phyloP scores from a whole-genome alignment of 2,113 vertebrate species.

The Baryphthengus martii region DNA sequence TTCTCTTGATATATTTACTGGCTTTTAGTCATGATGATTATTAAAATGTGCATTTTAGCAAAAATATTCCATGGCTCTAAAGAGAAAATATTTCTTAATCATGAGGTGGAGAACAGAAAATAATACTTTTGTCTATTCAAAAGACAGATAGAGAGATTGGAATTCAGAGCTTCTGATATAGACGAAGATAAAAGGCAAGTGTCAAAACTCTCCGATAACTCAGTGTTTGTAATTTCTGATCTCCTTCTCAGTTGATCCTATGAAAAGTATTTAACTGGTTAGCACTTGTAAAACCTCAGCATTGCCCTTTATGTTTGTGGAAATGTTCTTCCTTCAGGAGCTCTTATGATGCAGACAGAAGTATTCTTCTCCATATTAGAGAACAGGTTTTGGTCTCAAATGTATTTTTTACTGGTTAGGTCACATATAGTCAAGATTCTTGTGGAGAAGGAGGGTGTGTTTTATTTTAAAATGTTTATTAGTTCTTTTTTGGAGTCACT shows the following conservation, averaged over 20 bases:
- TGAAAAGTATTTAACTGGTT: not conserved
- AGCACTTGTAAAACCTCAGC: not conserved
- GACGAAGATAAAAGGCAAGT: not conserved
- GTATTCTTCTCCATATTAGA: not conserved
- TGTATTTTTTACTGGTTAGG: not conserved
- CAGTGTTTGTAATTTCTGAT: not conserved
- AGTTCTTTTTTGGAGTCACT: not conserved
- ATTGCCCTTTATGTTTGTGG: not conserved
- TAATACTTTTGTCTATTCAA: not conserved
- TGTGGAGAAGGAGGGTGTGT: not conserved
- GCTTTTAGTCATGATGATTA: not conserved
- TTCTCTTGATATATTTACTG: not conserved
- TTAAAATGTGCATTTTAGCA: not conserved
- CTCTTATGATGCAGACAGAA: not conserved
- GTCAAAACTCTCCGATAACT: not conserved
- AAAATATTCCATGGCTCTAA: not conserved
- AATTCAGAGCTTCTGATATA: not conserved
- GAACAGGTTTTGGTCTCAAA: not conserved
- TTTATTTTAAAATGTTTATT: not conserved
- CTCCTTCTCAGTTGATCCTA: not conserved
- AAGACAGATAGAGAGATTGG: not conserved
- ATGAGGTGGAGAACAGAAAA: not conserved
- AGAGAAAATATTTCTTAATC: not conserved
- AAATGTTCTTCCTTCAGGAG: not conserved
- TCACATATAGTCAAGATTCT: not conserved